A percentile compares a stretch with the other conserved stretches of the same genome.
phyloP scores from a whole-genome alignment of 2,113 vertebrate genomes.

The Alethe diademata region DNA sequence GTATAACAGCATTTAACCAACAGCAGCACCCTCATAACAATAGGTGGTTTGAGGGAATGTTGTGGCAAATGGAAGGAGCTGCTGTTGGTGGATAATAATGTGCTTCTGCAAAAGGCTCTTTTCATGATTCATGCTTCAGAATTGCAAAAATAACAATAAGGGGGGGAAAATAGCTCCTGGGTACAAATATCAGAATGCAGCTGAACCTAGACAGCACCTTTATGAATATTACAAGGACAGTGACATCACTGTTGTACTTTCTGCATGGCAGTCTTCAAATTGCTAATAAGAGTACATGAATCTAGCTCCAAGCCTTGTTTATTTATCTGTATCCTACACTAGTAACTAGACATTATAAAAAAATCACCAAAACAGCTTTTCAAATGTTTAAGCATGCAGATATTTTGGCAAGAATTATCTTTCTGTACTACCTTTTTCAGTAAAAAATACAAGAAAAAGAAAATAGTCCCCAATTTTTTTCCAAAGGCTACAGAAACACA shows the following conservation, averaged over 20 bases:
- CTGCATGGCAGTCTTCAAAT: not conserved
- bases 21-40: constrained; percentile 12
- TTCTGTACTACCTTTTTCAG: not conserved
- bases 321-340: not conserved
- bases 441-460: not conserved
- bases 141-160: constrained; percentile 15
- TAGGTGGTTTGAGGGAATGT: constrained; percentile 18
- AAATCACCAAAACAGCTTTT: not conserved
- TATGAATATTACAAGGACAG: not conserved
- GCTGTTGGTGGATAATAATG: not conserved
- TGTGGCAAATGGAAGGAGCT: constrained; percentile 12
- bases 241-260: not conserved
- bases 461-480: not conserved
- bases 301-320: not conserved
- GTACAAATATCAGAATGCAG: constrained; percentile 2
- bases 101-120: not conserved
- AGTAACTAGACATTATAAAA: not conserved
- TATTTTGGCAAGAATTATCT: not conserved
- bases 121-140: not conserved
- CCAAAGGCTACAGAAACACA: not conserved
- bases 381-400: not conserved
- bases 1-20: constrained; percentile 48
- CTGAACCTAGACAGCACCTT: not conserved
- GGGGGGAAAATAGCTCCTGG: not conserved
- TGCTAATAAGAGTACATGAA: not conserved